Percentiles rank a stretch among this genome's conserved stretches.
Conservation (phyloP, 2,888 invertebrate genomes). For the Eupelmus urozonus region DNA sequence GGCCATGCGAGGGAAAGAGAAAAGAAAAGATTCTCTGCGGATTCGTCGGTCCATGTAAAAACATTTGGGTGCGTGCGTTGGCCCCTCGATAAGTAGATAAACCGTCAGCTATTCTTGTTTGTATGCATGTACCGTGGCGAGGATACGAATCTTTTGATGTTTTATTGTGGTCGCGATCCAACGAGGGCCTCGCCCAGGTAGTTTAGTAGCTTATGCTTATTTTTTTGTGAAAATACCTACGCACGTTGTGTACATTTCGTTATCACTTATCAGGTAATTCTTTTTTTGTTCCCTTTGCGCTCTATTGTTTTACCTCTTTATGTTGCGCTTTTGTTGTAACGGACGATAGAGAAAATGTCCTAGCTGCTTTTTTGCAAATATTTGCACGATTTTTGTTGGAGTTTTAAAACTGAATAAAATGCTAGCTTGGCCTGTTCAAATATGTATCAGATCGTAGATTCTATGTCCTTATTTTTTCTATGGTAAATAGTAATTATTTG, state of each 20-base stretch:
- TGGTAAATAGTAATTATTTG: too few species aligned
- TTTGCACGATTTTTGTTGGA: neutral
- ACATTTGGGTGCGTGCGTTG: neutral
- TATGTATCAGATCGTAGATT: constrained; percentile 14
- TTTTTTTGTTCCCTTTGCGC: neutral
- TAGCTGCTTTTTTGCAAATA: neutral
- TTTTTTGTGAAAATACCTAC: constrained; percentile 37
- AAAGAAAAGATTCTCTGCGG: constrained; percentile 24
- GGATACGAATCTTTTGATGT: constrained; percentile 32
- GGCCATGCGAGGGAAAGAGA: neutral
- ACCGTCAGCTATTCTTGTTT: constrained; percentile 37
- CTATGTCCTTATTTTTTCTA: neutral
- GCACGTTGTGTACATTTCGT: constrained; percentile 30
- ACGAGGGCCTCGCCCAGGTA: neutral
- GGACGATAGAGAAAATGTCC: neutral
- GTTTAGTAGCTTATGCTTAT: constrained; percentile 1
- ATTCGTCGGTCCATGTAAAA: constrained; percentile 20
- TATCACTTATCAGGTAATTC: constrained; percentile 7
- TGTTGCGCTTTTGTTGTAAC: constrained; percentile 5
- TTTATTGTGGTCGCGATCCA: constrained; percentile 22
- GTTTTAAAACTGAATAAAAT: neutral
- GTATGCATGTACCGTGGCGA: constrained; percentile 6
- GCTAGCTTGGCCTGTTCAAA: neutral
- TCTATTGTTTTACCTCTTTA: neutral
- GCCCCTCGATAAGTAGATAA: constrained; percentile 37